phyloP scores from a whole-genome alignment of 2,797 vertebrate genomes.

The Coendou prehensilis region DNA sequence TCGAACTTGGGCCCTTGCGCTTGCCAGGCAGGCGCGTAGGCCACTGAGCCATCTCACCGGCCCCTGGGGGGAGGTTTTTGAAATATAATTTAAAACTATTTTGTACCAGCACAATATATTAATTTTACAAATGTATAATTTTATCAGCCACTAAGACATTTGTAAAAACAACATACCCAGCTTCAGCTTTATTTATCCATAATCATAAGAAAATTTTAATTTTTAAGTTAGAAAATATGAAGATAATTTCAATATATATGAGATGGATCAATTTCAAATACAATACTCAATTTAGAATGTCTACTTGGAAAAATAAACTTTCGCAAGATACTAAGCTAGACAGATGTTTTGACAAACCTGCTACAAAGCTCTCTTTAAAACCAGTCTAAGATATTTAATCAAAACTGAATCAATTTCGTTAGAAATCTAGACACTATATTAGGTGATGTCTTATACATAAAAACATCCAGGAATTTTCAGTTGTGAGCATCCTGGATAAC shows the following conservation, averaged over 20 bases:
- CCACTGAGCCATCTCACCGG: too few relatives aligned
- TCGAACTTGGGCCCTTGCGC: too few relatives aligned
- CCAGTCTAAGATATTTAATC: slow-evolving; percentile 83
- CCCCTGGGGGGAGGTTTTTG: slow-evolving; percentile 83
- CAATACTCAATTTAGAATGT: slow-evolving; percentile 88
- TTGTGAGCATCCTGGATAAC: slow-evolving; percentile 77
- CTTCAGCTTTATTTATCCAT: slow-evolving; percentile 96
- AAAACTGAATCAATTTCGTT: slow-evolving; percentile 85
- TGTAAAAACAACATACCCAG: slow-evolving; percentile 97
- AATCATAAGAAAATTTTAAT: slow-evolving; percentile 96
- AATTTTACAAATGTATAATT: slow-evolving; percentile 93
- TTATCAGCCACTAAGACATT: slow-evolving; percentile 95
- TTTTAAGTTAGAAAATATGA: slow-evolving; percentile 82
- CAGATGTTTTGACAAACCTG: slow-evolving; percentile 84
- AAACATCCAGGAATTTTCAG: slow-evolving; percentile 83
- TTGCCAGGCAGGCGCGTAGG: too few relatives aligned
- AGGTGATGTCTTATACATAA: slow-evolving; percentile 83
- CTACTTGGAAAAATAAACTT: slow-evolving; percentile 89
- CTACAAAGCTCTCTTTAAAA: slow-evolving; percentile 85
- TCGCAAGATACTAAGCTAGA: slow-evolving; percentile 90
- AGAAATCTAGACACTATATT: slow-evolving; percentile 82
- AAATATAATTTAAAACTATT: slow-evolving; percentile 93
- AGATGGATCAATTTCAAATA: slow-evolving; percentile 90
- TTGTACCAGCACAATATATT: slow-evolving; percentile 93
- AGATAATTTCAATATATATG: slow-evolving; percentile 92